These are phyloP conservation scores for Diploscapter pachys DNA, from an alignment of 1,140 invertebrate species.

Conservation along the genomic window DNA sequence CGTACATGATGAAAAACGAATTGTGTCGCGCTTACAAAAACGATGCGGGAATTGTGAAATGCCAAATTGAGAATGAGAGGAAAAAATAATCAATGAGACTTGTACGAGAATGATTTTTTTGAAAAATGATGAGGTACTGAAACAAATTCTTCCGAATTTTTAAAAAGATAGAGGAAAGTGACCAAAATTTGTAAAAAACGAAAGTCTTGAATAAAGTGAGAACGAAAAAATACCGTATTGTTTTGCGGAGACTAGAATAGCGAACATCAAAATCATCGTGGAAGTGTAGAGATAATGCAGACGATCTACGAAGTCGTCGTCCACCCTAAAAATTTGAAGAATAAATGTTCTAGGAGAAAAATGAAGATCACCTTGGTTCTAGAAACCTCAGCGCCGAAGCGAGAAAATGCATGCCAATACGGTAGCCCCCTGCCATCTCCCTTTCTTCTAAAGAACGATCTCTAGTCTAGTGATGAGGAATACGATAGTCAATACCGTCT, in stretches of 20 bases:
- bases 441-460: background rate
- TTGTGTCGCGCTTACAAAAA: too few species aligned
- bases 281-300: conserved; percentile 64
- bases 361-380: conserved; percentile 43
- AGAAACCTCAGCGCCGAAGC: conserved; percentile 53
- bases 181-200: too few species aligned
- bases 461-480: too few species aligned
- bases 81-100: too few species aligned
- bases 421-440: conserved; percentile 52
- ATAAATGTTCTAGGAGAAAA: conserved; percentile 1
- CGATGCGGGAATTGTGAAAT: too few species aligned
- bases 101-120: too few species aligned
- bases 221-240: conserved; percentile 59
- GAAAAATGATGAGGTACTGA: background rate
- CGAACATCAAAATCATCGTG: conserved; percentile 64
- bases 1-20: too few species aligned
- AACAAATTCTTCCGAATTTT: background rate
- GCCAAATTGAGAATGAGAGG: too few species aligned
- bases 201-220: too few species aligned
- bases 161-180: too few species aligned
- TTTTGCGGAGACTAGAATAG: conserved; percentile 63
- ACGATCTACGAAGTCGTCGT: conserved; percentile 65
- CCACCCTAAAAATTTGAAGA: conserved; percentile 49
- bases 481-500: too few species aligned
- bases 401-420: conserved; percentile 56